A percentile compares a stretch with the other conserved stretches of the same genome.
Conservation (phyloP, 1,140 invertebrate genomes). For the Heliconius hewitsoni region DNA sequence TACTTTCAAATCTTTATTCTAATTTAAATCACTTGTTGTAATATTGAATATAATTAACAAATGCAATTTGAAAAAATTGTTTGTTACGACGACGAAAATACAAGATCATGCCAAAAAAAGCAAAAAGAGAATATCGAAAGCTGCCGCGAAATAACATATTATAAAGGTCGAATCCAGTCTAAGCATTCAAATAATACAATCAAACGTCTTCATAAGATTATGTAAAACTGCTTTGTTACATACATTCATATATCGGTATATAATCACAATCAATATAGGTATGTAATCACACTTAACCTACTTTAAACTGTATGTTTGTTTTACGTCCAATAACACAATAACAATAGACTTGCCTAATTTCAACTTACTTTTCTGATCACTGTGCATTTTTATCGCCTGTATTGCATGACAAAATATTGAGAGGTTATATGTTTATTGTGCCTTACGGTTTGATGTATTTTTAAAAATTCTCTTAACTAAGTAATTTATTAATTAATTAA, state of each 20-base stretch:
- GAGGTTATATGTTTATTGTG: background rate
- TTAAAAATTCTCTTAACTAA: no score
- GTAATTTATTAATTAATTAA: no score
- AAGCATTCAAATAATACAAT: background rate
- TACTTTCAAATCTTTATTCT: background rate
- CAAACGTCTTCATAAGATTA: background rate
- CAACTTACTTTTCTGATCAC: background rate
- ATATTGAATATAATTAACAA: no score
- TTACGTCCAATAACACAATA: slow-evolving; percentile 3
- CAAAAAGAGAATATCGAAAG: background rate
- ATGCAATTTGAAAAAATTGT: background rate
- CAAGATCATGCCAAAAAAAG: background rate
- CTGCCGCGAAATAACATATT: background rate
- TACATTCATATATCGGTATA: background rate
- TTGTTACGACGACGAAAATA: background rate
- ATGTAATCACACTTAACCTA: background rate
- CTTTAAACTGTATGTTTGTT: slow-evolving; percentile 7
- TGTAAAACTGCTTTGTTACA: background rate
- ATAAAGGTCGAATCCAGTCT: background rate
- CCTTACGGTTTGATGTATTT: no score
- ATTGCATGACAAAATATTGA: background rate
- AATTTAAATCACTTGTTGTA: background rate
- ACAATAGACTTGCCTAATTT: slow-evolving; percentile 2
- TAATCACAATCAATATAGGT: no score
- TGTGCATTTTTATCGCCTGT: background rate